phyloP scores from a whole-genome alignment of 2,888 invertebrate species.

The Agriopis leucophaearia region DNA sequence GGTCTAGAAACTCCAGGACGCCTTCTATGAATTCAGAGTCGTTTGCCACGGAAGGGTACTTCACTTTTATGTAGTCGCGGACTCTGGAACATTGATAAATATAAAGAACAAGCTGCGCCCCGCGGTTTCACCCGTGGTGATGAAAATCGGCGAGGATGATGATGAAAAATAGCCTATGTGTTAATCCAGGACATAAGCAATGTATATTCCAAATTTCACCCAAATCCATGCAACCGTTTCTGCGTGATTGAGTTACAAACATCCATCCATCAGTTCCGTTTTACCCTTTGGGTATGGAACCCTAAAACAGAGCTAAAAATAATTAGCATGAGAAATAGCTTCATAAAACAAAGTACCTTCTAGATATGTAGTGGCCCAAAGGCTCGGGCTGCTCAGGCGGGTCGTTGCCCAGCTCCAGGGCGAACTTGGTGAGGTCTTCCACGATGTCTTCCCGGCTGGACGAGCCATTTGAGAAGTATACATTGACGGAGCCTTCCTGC shows the following conservation, averaged over 20 bases:
- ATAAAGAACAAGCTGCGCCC: neutral
- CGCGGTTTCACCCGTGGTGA: no score
- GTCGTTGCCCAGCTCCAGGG: conserved; percentile 48
- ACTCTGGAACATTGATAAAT: conserved; percentile 48
- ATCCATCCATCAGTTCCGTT: no score
- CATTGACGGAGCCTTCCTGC: conserved; percentile 56
- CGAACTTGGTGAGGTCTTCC: conserved; percentile 55
- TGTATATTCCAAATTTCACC: no score
- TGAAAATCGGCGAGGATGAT: no score
- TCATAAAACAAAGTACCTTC: conserved; percentile 50
- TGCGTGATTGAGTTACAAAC: no score
- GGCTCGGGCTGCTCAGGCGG: conserved; percentile 56
- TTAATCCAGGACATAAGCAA: no score
- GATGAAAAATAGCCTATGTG: no score
- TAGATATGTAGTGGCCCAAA: conserved; percentile 59
- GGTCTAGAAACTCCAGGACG: conserved; percentile 58
- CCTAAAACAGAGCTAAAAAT: no score
- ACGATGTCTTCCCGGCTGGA: conserved; percentile 39
- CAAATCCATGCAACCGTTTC: no score
- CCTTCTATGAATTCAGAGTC: conserved; percentile 59
- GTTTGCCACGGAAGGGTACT: conserved; percentile 51
- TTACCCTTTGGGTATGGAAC: no score
- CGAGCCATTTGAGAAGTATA: conserved; percentile 58
- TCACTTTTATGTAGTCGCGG: conserved; percentile 52
- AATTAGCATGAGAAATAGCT: no score